phyloP scores from a whole-genome alignment of 2,797 vertebrate genomes.

The Paguma larvata region DNA sequence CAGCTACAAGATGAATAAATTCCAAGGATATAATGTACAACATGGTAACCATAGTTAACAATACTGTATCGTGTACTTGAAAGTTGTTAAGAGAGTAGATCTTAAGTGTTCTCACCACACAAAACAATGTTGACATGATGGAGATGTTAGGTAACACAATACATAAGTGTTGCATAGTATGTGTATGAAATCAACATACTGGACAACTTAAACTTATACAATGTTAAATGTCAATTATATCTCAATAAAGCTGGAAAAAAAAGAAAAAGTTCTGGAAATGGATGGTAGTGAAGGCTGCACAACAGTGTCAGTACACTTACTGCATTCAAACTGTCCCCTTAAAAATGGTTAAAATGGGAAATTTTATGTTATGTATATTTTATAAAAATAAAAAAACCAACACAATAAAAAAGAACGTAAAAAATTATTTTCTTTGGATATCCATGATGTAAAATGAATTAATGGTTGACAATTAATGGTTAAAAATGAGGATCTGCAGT shows the following conservation, averaged over 20 bases:
- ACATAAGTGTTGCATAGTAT: background rate
- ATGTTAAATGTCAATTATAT: background rate
- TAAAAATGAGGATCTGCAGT: background rate
- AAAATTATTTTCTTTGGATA: conserved; percentile 33
- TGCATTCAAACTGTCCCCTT: background rate
- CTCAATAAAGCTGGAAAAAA: background rate
- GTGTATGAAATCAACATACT: background rate
- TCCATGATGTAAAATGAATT: conserved; percentile 27
- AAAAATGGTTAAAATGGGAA: background rate
- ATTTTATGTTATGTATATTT: background rate
- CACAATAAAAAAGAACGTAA: background rate
- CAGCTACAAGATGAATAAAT: background rate
- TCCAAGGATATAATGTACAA: background rate
- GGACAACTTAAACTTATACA: background rate
- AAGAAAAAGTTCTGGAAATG: background rate
- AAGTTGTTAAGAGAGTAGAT: background rate
- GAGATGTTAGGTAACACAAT: background rate
- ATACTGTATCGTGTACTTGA: background rate
- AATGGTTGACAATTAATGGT: background rate
- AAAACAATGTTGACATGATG: background rate
- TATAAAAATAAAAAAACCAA: background rate
- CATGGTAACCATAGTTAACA: background rate
- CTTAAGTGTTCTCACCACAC: background rate
- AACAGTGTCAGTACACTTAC: background rate
- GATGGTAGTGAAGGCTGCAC: background rate